Base-by-base conservation (phyloP, 2,113 vertebrate species). In the Oreochromis spilurus region DNA sequence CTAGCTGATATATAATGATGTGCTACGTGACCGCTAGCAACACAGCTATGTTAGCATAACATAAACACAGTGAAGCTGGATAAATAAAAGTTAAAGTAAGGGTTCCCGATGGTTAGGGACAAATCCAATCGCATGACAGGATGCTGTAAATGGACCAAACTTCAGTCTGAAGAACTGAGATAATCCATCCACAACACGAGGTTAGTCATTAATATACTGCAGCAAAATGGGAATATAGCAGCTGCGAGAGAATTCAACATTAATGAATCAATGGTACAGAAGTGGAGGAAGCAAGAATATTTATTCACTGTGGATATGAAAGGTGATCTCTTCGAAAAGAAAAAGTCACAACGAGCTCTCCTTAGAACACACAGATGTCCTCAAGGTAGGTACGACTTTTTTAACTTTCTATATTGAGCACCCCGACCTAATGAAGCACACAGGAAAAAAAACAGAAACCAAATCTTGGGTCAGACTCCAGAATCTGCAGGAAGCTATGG, bases 221-320 rank as follows among this genome's bases (percentile, higher is more conserved):
- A 24, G 24, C 24, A 24, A 24, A 24, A 24, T 24, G 24, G 24
- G 24, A 24, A 24, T 24, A 24, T 24, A 24, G 54, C 54, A 55
- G 24, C 54, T 57, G 12, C 0, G 1, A 26, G 54, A 57, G 24
- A 14, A 57, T 57, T 57, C 54, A 5, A 26, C 12, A 26, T 26
- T 57, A 57, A 26, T 57, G 54, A 14, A 57, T 57, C 12, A 57
- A 57, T 57, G 54, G 24, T 57, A 57, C 0, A 0, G 24, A 14
- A 57, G 6, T 57, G 54, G 24, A 8, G 21, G 6, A 57, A 57
- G 6, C 19, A 65, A 65, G 19, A 38, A 38, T 12, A 65, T 38
- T 65, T n/a, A 16, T 45, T 72, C 21, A 72, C 38, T 5, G 3
- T 54, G 8, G n/a, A 16, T 45, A 10, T 45, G 40, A 45, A 72